Conservation (phyloP, 92 coral and sea anemone genomes). For the Phenganax stokvisi region DNA sequence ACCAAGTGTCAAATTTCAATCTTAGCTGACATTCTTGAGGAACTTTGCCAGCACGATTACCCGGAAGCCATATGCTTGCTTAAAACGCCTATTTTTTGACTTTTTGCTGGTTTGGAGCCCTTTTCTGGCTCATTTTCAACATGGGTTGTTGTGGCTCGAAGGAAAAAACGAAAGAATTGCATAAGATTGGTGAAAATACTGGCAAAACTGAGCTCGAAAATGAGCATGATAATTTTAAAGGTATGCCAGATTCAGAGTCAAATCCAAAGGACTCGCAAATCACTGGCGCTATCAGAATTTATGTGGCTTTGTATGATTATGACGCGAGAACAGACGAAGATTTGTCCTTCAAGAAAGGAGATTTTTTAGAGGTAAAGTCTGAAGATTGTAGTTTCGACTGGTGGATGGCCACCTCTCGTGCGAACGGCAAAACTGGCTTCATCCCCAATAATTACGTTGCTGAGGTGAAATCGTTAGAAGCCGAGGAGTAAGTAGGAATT, state of each 20-base stretch:
- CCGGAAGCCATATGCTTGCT: slow-evolving; percentile 7
- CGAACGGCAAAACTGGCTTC: slow-evolving; percentile 8
- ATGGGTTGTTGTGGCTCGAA: slow-evolving; percentile 14
- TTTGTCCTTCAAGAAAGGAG: slow-evolving; percentile 29
- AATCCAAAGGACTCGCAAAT: background rate
- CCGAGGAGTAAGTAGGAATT: slow-evolving; percentile 31
- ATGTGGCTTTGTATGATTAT: slow-evolving; percentile 25
- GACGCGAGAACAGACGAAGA: slow-evolving; percentile 35
- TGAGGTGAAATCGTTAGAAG: slow-evolving; percentile 24
- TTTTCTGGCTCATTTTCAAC: background rate
- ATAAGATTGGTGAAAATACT: background rate
- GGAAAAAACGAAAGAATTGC: background rate
- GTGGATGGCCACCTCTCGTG: slow-evolving; percentile 38
- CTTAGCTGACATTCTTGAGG: background rate
- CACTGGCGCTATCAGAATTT: background rate
- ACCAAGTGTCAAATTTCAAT: slow-evolving; percentile 9
- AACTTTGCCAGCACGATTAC: background rate
- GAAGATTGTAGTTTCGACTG: slow-evolving; percentile 24
- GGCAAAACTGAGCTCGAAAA: background rate
- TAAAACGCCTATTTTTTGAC: background rate
- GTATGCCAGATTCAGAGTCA: background rate
- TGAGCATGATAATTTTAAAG: background rate
- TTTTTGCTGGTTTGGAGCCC: background rate
- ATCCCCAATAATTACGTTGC: slow-evolving; percentile 31
- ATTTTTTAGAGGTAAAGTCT: background rate